A percentile compares a stretch with the other conserved stretches of the same genome.
Conservation (phyloP, 2,797 vertebrate genomes). For the Nannoperca australis region DNA sequence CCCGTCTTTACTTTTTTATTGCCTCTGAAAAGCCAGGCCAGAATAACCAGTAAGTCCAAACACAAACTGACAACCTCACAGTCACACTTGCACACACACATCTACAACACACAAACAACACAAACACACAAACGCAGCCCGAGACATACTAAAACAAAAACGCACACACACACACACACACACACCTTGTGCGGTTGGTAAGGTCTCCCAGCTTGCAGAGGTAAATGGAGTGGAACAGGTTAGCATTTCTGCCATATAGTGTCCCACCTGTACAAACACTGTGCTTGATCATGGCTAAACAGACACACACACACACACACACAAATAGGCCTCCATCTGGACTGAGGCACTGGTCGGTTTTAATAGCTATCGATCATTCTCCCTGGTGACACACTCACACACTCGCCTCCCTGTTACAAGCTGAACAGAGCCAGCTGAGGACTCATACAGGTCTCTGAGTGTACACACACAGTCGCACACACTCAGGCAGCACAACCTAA, state of each 20-base stretch:
- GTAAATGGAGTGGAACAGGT: slow-evolving; percentile 92
- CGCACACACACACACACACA: slow-evolving; percentile 32
- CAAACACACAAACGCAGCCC: slow-evolving; percentile 49
- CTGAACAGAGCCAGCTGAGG: slow-evolving; percentile 73
- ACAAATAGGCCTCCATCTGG: slow-evolving; percentile 78
- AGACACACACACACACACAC: slow-evolving; percentile 37
- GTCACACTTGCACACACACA: slow-evolving; percentile 45
- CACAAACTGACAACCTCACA: slow-evolving; percentile 64
- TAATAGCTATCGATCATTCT: slow-evolving; percentile 88
- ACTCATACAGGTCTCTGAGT: slow-evolving; percentile 55
- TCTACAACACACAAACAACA: slow-evolving; percentile 50
- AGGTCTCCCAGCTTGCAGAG: slow-evolving; percentile 69
- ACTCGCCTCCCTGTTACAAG: slow-evolving; percentile 76
- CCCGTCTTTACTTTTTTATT: slow-evolving; percentile 63
- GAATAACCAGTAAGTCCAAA: slow-evolving; percentile 81
- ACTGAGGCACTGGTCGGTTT: slow-evolving; percentile 77
- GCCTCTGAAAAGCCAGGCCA: slow-evolving; percentile 78
- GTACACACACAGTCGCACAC: slow-evolving; percentile 28
- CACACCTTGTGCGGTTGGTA: slow-evolving; percentile 53
- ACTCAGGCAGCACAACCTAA: slow-evolving; percentile 27
- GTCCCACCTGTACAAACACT: slow-evolving; percentile 90
- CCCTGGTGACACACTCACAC: slow-evolving; percentile 76
- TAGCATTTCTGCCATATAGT: slow-evolving; percentile 85
- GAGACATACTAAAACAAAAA: slow-evolving; percentile 54
- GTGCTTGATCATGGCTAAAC: slow-evolving; percentile 62